A percentile compares a stretch with the other conserved stretches of the same genome.
These are phyloP conservation scores for Ascidia mentula DNA, from an alignment of 23 tunicate genomes.

Conservation along the genomic window DNA sequence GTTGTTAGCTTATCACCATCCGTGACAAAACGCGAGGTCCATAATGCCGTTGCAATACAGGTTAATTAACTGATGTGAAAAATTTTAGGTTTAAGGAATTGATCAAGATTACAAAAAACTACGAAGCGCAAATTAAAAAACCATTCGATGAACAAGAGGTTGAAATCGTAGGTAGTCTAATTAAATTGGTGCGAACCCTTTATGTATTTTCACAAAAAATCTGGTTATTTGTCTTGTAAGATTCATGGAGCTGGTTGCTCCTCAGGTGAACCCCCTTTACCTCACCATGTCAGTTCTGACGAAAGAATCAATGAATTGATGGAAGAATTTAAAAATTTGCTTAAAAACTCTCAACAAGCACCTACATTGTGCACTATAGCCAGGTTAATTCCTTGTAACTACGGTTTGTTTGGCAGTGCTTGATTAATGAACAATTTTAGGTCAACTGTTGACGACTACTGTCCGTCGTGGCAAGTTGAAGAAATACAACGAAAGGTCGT, in stretches of 20 bases:
- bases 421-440: background rate
- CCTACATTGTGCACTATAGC: background rate
- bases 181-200: background rate
- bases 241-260: slow-evolving; percentile 81
- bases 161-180: slow-evolving; percentile 21
- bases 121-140: background rate
- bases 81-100: background rate
- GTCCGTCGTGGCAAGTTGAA: slow-evolving; percentile 43
- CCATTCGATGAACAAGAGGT: slow-evolving; percentile 31
- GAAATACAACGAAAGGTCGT: slow-evolving; percentile 11
- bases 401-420: no score
- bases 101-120: background rate
- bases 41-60: no score
- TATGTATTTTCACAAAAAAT: background rate
- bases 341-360: background rate
- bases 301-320: slow-evolving; percentile 12
- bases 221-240: background rate
- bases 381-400: background rate
- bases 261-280: slow-evolving; percentile 53
- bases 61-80: no score
- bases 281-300: slow-evolving; percentile 63
- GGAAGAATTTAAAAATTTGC: background rate
- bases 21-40: no score
- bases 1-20: no score
- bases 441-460: slow-evolving; percentile 52